Conservation (phyloP, 2,888 invertebrate species). For the Euspilapteryx auroguttella region DNA sequence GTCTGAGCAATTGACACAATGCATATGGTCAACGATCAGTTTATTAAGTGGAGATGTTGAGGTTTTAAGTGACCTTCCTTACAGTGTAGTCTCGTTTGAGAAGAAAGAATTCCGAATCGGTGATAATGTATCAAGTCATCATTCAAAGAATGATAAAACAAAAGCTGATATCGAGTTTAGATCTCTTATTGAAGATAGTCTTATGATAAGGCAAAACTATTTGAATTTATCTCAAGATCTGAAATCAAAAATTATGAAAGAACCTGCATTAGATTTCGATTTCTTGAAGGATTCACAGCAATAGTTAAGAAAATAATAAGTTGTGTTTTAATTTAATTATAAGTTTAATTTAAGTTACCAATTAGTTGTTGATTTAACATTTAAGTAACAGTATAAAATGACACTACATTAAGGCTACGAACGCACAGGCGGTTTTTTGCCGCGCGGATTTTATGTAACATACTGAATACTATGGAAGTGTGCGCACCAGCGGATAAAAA, state of each 20-base stretch:
- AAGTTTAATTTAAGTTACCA: too few species aligned
- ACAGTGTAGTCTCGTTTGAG: slow-evolving; percentile 47
- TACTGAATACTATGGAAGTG: too few species aligned
- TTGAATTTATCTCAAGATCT: slow-evolving; percentile 26
- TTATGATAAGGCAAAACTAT: slow-evolving; percentile 34
- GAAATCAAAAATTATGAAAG: slow-evolving; percentile 22
- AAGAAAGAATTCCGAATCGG: slow-evolving; percentile 49
- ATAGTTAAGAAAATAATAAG: too few species aligned
- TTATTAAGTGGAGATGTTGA: slow-evolving; percentile 31
- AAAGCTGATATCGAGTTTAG: slow-evolving; percentile 26
- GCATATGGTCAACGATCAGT: slow-evolving; percentile 43
- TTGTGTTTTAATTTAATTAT: too few species aligned
- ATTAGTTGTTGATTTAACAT: too few species aligned
- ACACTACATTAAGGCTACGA: too few species aligned
- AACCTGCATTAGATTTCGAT: slow-evolving; percentile 33
- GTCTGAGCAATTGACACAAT: slow-evolving; percentile 31
- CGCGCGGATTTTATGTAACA: too few species aligned
- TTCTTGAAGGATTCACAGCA: slow-evolving; percentile 38
- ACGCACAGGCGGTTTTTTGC: too few species aligned
- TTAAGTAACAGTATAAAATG: too few species aligned
- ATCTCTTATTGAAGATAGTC: slow-evolving; percentile 42
- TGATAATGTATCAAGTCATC: slow-evolving; percentile 34
- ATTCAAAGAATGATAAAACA: too few species aligned
- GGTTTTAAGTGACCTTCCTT: slow-evolving; percentile 32
- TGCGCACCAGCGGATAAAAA: too few species aligned